Evolutionary conservation across 2,113 vertebrate genomes (phyloP).

Genomic region (Clarias batrachus): DNA sequence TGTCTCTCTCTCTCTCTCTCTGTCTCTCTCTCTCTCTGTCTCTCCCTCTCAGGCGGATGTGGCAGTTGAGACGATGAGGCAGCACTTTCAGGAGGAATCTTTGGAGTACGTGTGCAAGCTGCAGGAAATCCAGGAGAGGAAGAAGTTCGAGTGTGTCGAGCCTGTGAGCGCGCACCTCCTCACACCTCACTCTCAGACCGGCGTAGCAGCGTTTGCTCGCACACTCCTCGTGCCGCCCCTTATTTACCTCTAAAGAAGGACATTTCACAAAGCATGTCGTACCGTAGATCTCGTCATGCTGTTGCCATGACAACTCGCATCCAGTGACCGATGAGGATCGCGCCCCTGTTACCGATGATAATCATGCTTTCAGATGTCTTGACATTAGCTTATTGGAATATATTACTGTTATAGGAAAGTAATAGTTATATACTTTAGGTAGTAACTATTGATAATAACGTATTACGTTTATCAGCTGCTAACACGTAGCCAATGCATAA

Average conservation of each 20-base stretch:
- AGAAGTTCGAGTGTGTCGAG: slow-evolving; percentile 98
- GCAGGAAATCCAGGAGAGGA: slow-evolving; percentile 97
- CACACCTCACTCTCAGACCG: not conserved
- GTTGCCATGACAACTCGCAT: not conserved
- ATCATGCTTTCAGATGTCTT: not conserved
- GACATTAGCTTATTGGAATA: not conserved
- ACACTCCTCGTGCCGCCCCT: too few relatives aligned
- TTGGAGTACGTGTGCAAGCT: slow-evolving; percentile 94
- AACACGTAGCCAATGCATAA: too few relatives aligned
- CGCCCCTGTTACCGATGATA: not conserved
- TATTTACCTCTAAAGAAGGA: not conserved
- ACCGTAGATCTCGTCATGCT: not conserved
- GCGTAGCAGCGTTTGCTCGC: not conserved
- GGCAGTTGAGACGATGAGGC: slow-evolving; percentile 86
- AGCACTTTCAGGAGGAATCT: slow-evolving; percentile 92
- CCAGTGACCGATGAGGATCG: not conserved
- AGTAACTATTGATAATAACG: too few relatives aligned
- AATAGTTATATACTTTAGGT: too few relatives aligned
- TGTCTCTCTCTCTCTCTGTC: slow-evolving; percentile 30
- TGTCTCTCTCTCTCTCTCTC: not conserved
- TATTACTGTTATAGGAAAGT: too few relatives aligned
- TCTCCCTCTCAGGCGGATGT: slow-evolving; percentile 79
- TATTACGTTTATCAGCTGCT: too few relatives aligned
- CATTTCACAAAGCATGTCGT: not conserved
- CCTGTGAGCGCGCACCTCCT: slow-evolving; percentile 78